Evolutionary conservation across 2,113 vertebrate genomes (phyloP), one percentile per base, ranked within the genome.

Genomic region (Spea bombifrons): DNA sequence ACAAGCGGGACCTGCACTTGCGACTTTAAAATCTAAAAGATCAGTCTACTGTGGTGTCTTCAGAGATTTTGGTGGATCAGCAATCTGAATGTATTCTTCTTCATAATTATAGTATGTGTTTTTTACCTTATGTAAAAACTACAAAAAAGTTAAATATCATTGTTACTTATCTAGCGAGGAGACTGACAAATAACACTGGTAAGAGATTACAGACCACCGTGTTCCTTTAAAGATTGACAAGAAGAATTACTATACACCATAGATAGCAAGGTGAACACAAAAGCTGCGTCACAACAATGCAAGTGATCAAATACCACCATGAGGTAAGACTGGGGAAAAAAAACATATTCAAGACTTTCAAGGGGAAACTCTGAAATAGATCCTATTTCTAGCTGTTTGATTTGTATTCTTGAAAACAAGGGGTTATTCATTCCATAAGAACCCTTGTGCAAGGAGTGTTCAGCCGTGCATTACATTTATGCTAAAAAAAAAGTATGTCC

Each of bases 331-430:
- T 57, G 65, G 61, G 71, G 78, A 68, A 50, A 80, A 73, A 74
- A 80, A 67, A 80, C 78, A 80, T 80, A 74, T 80, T 80, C 71
- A 66, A 73, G 77, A 79, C 66, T 59, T 68, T 79, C 70, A 73
- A 55, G 71, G 71, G 76, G 78, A 4, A 46, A n/a, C 71, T 72
- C 52, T 66, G 78, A 44, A 80, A 74, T 61, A 68, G 78, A 80
- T 80, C 78, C 59, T 73, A 65, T 80, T 80, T 80, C 77, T 80
- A 74, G 53, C 71, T 80, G 71, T 80, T 80, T 80, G 78, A 74
- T 68, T 74, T 67, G 50, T 80, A 74, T 80, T 80, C 71, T 16
- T 74, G 78, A 73, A 80, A 59, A 80, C 71, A 80, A 80, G 71
- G 71, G 78, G 78, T 80, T 65, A 80, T 74, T 80, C 77, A 80